Conservation (phyloP, 1,140 invertebrate genomes). For the Druon quercuslanigerum region DNA sequence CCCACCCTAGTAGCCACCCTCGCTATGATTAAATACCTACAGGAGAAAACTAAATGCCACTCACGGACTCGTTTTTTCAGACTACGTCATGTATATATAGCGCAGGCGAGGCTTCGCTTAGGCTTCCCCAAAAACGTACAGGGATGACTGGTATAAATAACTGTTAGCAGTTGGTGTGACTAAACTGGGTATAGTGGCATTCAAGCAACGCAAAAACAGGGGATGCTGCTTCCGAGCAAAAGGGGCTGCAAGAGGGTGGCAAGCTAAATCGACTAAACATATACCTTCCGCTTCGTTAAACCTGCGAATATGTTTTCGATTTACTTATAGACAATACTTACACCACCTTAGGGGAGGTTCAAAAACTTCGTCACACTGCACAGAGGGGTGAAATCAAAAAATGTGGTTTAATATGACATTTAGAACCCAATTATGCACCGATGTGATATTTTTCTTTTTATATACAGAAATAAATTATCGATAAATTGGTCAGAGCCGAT, state of each 20-base stretch:
- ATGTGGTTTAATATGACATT: too few species aligned
- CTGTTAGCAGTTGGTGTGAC: constrained; percentile 61
- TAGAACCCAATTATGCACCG: too few species aligned
- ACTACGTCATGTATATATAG: constrained; percentile 27
- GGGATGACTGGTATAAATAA: constrained; percentile 62
- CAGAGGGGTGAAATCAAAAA: too few species aligned
- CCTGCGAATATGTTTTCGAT: constrained; percentile 70
- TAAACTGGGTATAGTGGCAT: constrained; percentile 48
- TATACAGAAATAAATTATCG: too few species aligned
- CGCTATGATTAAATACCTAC: background rate
- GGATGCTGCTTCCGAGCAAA: constrained; percentile 53
- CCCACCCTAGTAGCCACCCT: background rate
- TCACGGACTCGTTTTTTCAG: background rate
- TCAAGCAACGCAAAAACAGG: constrained; percentile 40
- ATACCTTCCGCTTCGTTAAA: constrained; percentile 71
- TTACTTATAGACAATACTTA: constrained; percentile 55
- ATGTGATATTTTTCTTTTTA: too few species aligned
- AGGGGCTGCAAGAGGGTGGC: constrained; percentile 50
- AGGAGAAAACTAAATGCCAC: constrained; percentile 10
- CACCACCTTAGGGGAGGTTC: background rate
- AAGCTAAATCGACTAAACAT: constrained; percentile 71
- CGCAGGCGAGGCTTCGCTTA: constrained; percentile 26
- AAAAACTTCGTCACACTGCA: too few species aligned
- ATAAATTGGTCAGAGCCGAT: too few species aligned
- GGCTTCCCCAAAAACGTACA: constrained; percentile 11